These are phyloP conservation scores for Pandemis cinnamomeana DNA, from an alignment of 2,888 invertebrate genomes.

Conservation along the genomic window DNA sequence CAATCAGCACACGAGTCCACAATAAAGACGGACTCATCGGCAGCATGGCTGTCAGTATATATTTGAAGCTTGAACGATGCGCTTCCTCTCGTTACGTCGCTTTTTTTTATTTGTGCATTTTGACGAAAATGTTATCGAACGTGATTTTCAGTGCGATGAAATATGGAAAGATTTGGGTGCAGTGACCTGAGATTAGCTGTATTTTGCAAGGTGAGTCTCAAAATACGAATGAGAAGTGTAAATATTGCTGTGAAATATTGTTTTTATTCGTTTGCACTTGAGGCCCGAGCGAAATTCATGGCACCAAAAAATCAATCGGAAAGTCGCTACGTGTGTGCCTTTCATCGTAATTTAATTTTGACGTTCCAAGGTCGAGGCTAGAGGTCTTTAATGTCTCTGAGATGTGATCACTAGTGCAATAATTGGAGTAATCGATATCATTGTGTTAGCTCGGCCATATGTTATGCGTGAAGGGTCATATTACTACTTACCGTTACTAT, in stretches of 20 bases:
- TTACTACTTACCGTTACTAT: conserved; percentile 71
- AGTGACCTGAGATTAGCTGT: conserved; percentile 75
- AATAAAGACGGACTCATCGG: conserved; percentile 93
- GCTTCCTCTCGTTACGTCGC: conserved; percentile 91
- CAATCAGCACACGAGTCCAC: conserved; percentile 88
- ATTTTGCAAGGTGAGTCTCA: conserved; percentile 68
- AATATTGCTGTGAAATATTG: conserved; percentile 29
- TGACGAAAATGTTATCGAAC: conserved; percentile 83
- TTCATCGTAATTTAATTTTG: conserved; percentile 67
- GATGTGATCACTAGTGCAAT: conserved; percentile 51
- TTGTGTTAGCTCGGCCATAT: conserved; percentile 71
- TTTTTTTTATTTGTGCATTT: conserved; percentile 83
- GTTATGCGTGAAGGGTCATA: conserved; percentile 73
- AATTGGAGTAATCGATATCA: conserved; percentile 66
- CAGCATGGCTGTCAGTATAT: conserved; percentile 99
- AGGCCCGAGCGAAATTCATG: conserved; percentile 53
- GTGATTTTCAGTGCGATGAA: conserved; percentile 79
- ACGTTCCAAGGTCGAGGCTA: conserved; percentile 66
- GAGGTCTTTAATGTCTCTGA: conserved; percentile 51
- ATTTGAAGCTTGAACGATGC: conserved; percentile 95
- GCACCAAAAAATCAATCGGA: conserved; percentile 66
- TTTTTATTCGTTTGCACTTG: conserved; percentile 41
- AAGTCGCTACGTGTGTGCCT: conserved; percentile 65
- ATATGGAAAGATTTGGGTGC: conserved; percentile 84
- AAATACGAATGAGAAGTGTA: conserved; percentile 39